These are phyloP conservation scores for Darevskia mixta DNA, from an alignment of 2,797 vertebrate species.

Conservation along the genomic window DNA sequence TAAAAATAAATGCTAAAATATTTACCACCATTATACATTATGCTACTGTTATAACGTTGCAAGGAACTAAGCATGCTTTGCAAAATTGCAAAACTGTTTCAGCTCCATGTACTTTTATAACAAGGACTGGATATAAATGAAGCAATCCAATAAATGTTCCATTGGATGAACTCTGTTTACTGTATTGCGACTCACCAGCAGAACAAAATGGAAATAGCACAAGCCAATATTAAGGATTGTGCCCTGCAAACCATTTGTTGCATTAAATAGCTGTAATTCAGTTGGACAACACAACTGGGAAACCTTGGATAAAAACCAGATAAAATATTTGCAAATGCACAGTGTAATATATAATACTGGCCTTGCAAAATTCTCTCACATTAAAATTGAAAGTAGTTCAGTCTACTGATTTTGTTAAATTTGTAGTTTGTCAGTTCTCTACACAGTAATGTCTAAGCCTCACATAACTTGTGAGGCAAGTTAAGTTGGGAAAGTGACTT, in stretches of 20 bases:
- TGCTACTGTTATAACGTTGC: slow-evolving; percentile 64
- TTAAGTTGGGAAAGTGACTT: neutral
- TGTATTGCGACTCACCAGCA: neutral
- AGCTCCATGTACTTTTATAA: slow-evolving; percentile 63
- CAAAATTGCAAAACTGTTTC: slow-evolving; percentile 56
- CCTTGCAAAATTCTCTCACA: neutral
- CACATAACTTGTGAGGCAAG: neutral
- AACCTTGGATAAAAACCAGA: neutral
- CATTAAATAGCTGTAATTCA: neutral
- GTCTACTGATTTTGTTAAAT: neutral
- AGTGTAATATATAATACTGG: neutral
- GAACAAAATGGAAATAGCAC: neutral
- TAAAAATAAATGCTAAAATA: slow-evolving; percentile 71
- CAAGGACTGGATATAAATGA: slow-evolving; percentile 42
- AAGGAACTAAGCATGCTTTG: slow-evolving; percentile 68
- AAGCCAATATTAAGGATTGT: neutral
- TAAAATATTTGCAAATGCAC: neutral
- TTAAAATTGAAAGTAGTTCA: neutral
- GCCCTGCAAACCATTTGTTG: neutral
- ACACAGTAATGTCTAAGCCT: neutral
- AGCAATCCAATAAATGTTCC: slow-evolving; percentile 39
- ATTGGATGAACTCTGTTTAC: neutral
- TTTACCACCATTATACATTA: slow-evolving; percentile 71
- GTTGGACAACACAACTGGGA: neutral
- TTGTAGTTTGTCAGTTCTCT: neutral